Conservation (phyloP, 2,888 invertebrate species). For the Spodoptera picta region DNA sequence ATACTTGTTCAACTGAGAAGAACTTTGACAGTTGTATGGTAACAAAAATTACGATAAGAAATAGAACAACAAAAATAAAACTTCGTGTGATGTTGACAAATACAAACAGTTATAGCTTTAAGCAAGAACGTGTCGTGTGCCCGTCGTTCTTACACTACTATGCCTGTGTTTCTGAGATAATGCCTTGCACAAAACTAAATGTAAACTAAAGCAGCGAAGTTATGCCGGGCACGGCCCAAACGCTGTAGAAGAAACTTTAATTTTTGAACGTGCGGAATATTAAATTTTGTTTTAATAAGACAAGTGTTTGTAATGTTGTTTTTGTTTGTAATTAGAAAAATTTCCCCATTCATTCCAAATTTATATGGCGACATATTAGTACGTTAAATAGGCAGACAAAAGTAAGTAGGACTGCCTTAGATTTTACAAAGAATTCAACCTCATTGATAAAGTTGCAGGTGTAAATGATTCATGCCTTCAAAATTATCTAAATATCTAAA, state of each 20-base stretch:
- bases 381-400: too few relatives aligned
- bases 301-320: conserved; percentile 19
- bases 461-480: too few relatives aligned
- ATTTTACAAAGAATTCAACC: too few relatives aligned
- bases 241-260: conserved; percentile 60
- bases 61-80: conserved; percentile 6
- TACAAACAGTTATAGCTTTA: conserved; percentile 27
- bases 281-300: conserved; percentile 29
- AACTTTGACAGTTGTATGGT: too few relatives aligned
- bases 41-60: too few relatives aligned
- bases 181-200: conserved; percentile 63
- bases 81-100: conserved; percentile 22
- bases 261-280: conserved; percentile 54
- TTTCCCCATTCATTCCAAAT: too few relatives aligned
- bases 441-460: too few relatives aligned
- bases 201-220: conserved; percentile 67
- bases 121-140: conserved; percentile 23
- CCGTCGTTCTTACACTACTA: conserved; percentile 27
- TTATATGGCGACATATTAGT: too few relatives aligned
- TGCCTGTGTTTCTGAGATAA: conserved; percentile 68
- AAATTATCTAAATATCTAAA: too few relatives aligned
- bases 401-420: too few relatives aligned
- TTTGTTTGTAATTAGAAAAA: conserved; percentile 5
- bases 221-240: conserved; percentile 55
- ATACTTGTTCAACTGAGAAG: not conserved